A percentile compares a stretch with the other conserved stretches of the same genome.
These are phyloP conservation scores for Acanthopleura granulata DNA, from an alignment of 2,888 invertebrate genomes.

Conservation along the genomic window DNA sequence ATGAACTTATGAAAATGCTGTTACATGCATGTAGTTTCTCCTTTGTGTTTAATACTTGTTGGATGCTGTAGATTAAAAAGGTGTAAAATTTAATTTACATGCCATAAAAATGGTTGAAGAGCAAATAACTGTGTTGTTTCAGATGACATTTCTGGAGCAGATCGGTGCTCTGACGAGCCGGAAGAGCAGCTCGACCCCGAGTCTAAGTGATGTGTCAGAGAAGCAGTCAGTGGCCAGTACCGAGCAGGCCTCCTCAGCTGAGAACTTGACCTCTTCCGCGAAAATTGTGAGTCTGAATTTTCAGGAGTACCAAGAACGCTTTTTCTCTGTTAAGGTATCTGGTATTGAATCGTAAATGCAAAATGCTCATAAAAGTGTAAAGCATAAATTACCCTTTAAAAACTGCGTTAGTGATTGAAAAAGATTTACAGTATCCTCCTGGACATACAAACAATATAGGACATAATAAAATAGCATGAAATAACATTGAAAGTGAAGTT, in stretches of 20 bases:
- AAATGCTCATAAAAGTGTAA: no score
- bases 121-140: background rate
- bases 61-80: no score
- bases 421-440: no score
- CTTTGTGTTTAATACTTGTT: no score
- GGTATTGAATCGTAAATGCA: background rate
- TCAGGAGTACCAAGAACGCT: background rate
- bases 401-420: no score
- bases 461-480: no score
- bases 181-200: conserved; percentile 96
- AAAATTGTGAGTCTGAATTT: conserved; percentile 57
- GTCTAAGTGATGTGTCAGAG: conserved; percentile 81
- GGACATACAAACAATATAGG: no score
- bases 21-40: no score
- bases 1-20: no score
- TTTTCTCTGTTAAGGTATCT: background rate
- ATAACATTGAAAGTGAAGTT: no score
- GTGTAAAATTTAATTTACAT: no score
- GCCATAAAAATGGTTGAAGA: background rate
- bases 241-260: conserved; percentile 95
- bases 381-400: no score
- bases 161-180: conserved; percentile 78
- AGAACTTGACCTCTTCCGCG: conserved; percentile 78
- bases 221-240: conserved; percentile 87
- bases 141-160: conserved; percentile 32